These are phyloP conservation scores for Lerema accius DNA, from an alignment of 1,140 invertebrate genomes.

Conservation along the genomic window DNA sequence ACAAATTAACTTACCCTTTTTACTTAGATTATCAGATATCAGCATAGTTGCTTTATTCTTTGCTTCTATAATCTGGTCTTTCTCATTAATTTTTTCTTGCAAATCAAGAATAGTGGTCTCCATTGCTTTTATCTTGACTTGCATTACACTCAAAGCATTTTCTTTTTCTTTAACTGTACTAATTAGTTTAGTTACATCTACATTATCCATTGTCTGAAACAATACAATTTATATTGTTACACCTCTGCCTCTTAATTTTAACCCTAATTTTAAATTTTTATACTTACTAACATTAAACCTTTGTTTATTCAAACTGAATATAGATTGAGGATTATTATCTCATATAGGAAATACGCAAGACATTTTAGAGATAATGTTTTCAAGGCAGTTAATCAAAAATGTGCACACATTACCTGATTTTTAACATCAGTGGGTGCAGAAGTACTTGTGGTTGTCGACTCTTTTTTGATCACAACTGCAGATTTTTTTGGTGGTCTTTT, in stretches of 20 bases:
- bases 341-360: too few species aligned
- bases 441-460: conserved; percentile 37
- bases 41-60: conserved; percentile 91
- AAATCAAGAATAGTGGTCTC: conserved; percentile 87
- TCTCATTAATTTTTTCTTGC: conserved; percentile 92
- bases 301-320: too few species aligned
- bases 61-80: conserved; percentile 93
- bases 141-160: conserved; percentile 70
- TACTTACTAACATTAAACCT: too few species aligned
- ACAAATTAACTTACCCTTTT: conserved; percentile 85
- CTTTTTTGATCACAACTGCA: conserved; percentile 48
- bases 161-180: conserved; percentile 74
- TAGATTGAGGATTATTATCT: too few species aligned
- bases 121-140: conserved; percentile 84
- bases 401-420: conserved; percentile 51
- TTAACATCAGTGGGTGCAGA: conserved; percentile 43
- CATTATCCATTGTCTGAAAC: conserved; percentile 49
- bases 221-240: conserved; percentile 8
- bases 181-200: conserved; percentile 56
- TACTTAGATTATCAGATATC: conserved; percentile 89
- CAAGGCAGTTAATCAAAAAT: too few species aligned
- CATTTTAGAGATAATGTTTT: too few species aligned
- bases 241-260: too few species aligned
- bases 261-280: too few species aligned
- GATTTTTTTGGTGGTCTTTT: conserved; percentile 66